These are phyloP conservation scores for Epizoanthus ramosus DNA, from an alignment of 92 coral and sea anemone genomes.

Conservation along the genomic window DNA sequence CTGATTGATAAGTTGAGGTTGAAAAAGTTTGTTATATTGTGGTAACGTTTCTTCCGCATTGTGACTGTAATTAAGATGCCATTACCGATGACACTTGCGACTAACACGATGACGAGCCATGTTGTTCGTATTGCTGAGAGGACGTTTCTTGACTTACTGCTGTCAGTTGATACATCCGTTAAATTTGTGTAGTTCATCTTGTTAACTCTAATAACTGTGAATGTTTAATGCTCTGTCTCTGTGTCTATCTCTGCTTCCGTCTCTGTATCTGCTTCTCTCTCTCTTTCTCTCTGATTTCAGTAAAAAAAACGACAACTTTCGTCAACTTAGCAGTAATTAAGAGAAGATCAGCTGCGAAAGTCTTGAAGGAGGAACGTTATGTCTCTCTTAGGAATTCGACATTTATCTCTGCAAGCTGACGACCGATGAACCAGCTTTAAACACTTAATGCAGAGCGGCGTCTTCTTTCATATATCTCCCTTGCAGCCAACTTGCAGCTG, in stretches of 20 bases:
- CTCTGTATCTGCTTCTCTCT: too few relatives aligned
- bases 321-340: too few relatives aligned
- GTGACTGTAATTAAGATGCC: constrained; percentile 65
- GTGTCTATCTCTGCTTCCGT: not conserved
- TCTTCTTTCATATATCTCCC: not conserved
- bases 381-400: not conserved
- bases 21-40: constrained; percentile 68
- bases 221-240: not conserved
- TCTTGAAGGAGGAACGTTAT: too few relatives aligned
- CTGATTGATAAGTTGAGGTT: constrained; percentile 68
- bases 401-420: not conserved
- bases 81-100: constrained; percentile 61
- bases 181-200: not conserved
- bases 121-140: constrained; percentile 29
- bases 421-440: not conserved
- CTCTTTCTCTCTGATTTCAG: too few relatives aligned
- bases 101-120: constrained; percentile 69
- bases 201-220: not conserved
- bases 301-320: too few relatives aligned
- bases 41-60: constrained; percentile 51
- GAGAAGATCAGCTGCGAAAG: too few relatives aligned
- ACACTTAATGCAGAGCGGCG: not conserved
- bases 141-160: not conserved
- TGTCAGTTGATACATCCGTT: not conserved
- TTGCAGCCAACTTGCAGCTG: constrained; percentile 11